Evolutionary conservation across 2,888 invertebrate species (phyloP).

Genomic region (Lasioglossum marginatum): DNA sequence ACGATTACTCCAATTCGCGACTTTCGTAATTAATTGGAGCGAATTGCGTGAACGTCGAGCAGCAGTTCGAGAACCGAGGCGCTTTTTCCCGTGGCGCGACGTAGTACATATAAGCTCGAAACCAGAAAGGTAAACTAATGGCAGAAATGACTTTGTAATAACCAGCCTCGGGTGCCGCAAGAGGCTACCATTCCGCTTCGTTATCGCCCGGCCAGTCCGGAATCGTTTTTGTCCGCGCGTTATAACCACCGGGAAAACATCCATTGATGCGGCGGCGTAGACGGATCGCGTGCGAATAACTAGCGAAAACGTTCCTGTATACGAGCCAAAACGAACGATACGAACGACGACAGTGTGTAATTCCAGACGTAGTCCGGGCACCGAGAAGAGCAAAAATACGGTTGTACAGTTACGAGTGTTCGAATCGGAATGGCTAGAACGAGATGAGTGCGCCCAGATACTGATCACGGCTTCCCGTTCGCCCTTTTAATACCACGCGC

Average conservation of each 20-base stretch:
- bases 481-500: neutral
- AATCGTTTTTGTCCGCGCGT: neutral
- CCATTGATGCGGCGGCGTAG: neutral
- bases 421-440: neutral
- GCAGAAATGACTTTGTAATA: neutral
- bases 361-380: neutral
- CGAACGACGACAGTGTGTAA: neutral
- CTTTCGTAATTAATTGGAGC: conserved; percentile 6
- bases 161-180: neutral
- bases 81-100: neutral
- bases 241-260: neutral
- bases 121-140: neutral
- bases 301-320: neutral
- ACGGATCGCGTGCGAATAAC: conserved; percentile 1
- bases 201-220: neutral
- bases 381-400: neutral
- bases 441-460: neutral
- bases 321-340: neutral
- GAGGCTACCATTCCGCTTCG: neutral
- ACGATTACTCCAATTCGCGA: neutral
- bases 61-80: neutral
- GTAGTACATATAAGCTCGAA: neutral
- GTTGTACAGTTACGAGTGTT: conserved; percentile 2
- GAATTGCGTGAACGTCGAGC: neutral
- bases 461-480: conserved; percentile 2